Percentiles rank a stretch among this genome's conserved stretches.
Evolutionary conservation across 2,797 vertebrate genomes (phyloP).

Genomic region (Gastrophryne carolinensis): DNA sequence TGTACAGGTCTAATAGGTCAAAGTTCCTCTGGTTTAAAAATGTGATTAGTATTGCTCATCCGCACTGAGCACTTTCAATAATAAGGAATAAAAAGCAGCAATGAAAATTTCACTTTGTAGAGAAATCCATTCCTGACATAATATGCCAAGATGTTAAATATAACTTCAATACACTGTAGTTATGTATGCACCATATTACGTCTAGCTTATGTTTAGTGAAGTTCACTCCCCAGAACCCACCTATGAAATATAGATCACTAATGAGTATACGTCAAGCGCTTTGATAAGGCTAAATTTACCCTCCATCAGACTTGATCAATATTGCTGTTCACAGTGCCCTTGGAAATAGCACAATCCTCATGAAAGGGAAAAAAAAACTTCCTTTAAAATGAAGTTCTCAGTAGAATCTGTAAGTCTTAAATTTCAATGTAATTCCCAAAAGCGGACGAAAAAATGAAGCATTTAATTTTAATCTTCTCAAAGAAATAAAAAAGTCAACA

Average conservation of each 20-base stretch:
- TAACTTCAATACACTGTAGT: slow-evolving; percentile 62
- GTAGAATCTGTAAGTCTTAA: slow-evolving; percentile 71
- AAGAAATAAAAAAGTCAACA: slow-evolving; percentile 93
- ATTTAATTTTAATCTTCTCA: slow-evolving; percentile 89
- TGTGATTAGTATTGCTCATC: slow-evolving; percentile 26
- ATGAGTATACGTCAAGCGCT: slow-evolving; percentile 69
- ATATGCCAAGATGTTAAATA: slow-evolving; percentile 62
- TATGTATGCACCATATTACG: slow-evolving; percentile 59
- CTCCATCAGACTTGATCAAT: slow-evolving; percentile 69
- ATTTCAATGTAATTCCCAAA: slow-evolving; percentile 87
- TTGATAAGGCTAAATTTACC: slow-evolving; percentile 63
- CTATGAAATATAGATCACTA: slow-evolving; percentile 67
- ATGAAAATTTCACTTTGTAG: slow-evolving; percentile 52
- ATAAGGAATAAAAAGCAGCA: neutral
- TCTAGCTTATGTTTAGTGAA: slow-evolving; percentile 65
- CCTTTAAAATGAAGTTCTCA: slow-evolving; percentile 68
- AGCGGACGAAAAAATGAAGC: slow-evolving; percentile 86
- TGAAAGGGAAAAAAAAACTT: slow-evolving; percentile 63
- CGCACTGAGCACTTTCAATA: slow-evolving; percentile 26
- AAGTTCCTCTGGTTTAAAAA: slow-evolving; percentile 35
- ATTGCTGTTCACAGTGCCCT: slow-evolving; percentile 67
- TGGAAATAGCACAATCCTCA: slow-evolving; percentile 62
- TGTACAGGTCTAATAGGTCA: slow-evolving; percentile 47
- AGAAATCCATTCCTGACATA: slow-evolving; percentile 56
- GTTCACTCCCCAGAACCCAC: slow-evolving; percentile 60